Base-by-base conservation (phyloP, 2,113 vertebrate species). In the Stomatorhinus ivindoensis region DNA sequence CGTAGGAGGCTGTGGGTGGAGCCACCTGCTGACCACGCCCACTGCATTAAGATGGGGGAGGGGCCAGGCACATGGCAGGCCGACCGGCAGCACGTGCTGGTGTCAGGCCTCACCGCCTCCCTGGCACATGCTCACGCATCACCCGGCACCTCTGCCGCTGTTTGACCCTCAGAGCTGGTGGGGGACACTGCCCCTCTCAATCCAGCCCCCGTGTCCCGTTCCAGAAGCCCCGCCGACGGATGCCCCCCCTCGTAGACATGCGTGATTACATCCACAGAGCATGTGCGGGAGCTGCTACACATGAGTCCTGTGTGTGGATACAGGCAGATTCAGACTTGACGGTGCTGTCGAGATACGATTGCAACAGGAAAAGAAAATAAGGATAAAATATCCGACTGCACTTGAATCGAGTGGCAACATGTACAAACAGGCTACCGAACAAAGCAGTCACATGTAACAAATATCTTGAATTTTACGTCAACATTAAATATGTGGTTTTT, bases 261-360 rank as follows among this genome's bases (percentile, higher is more conserved):
- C 24, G 35, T 53, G 48, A 27, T 35, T 55, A 7, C 31, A 15
- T 39, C 50, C 50, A 42, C 86, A 21, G 27, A 24, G n/a, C n/a
- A 24, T 5, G 83, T 19, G 35, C 44, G 27, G 47, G 83, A 87
- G n/a, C 85, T 19, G 69, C 31, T 39, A 76, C 69, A 17, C 13
- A 2, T 2, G 69, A 76, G 15, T 76, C 69, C 69, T 1, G 31
- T 76, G 31, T 17, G 15, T 4, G 27, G 10, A 80, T 15, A 35
- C 47, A 7, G 27, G 51, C 86, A 87, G 51, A 87, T 87, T 87
- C 86, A 53, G 86, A 53, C 86, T 39, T 55, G 86, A 87, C 13
- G 17, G 5, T 3, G 31, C 50, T 87, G 86, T 31, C 50, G 19
- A 39, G 35, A 42, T 48, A n/a, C 19, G 21, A 47, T 85, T 44